Evolutionary conservation across 2,888 invertebrate species (phyloP).

Genomic region (Tanypteryx hageni): DNA sequence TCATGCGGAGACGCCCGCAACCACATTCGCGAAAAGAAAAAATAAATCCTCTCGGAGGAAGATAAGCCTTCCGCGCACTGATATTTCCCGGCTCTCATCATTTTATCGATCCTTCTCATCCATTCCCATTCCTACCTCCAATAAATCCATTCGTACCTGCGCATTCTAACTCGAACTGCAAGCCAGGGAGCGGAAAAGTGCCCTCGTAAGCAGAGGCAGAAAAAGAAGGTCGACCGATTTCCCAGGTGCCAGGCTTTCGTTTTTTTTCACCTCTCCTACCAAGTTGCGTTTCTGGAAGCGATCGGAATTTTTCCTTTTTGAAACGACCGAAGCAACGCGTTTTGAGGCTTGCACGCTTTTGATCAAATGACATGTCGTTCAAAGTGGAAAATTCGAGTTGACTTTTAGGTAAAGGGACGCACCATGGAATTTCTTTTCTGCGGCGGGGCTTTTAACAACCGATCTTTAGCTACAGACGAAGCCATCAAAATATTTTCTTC

Average conservation of each 20-base stretch:
- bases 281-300: background rate
- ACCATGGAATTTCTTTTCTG: too few species aligned
- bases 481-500: too few species aligned
- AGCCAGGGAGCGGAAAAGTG: conserved; percentile 32
- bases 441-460: too few species aligned
- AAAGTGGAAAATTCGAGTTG: background rate
- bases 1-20: too few species aligned
- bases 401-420: background rate
- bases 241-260: background rate
- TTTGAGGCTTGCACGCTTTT: too few species aligned
- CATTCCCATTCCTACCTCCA: background rate
- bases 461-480: too few species aligned
- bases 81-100: background rate
- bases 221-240: conserved; percentile 14
- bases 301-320: background rate
- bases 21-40: too few species aligned
- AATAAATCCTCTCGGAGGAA: too few species aligned
- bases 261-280: background rate
- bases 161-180: background rate
- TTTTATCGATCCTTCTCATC: background rate
- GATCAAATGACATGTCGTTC: background rate
- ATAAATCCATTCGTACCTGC: conserved; percentile 56
- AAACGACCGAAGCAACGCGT: background rate
- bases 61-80: too few species aligned
- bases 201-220: conserved; percentile 49